Percentiles rank a stretch among this genome's conserved stretches.
phyloP scores from a whole-genome alignment of 2,888 invertebrate genomes.

The Lapara coniferarum region DNA sequence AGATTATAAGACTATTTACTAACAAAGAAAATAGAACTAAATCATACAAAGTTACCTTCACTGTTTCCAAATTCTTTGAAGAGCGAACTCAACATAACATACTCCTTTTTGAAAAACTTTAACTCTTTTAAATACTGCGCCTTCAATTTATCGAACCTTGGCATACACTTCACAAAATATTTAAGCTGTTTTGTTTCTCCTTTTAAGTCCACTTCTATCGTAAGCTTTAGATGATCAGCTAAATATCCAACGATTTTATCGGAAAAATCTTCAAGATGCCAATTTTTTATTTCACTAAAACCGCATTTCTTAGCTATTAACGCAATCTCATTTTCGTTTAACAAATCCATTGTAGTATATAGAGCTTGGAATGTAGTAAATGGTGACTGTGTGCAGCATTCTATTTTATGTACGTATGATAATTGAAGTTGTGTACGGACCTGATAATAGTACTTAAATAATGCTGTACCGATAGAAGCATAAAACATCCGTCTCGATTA shows the following conservation, averaged over 20 bases:
- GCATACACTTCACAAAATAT: conserved; percentile 85
- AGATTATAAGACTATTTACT: conserved; percentile 2
- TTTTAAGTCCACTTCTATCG: conserved; percentile 46
- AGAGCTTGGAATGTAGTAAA: neutral
- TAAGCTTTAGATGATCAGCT: conserved; percentile 68
- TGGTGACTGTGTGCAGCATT: conserved; percentile 8
- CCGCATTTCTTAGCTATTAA: conserved; percentile 52
- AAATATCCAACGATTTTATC: conserved; percentile 66
- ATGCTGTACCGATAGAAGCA: conserved; percentile 16
- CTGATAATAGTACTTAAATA: conserved; percentile 13
- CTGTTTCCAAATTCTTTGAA: conserved; percentile 57
- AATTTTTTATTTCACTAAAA: conserved; percentile 46
- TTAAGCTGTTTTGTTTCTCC: conserved; percentile 44
- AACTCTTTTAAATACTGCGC: conserved; percentile 61
- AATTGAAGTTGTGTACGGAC: neutral
- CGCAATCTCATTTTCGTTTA: conserved; percentile 55
- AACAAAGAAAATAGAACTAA: neutral
- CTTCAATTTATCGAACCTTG: conserved; percentile 77
- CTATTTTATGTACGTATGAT: conserved; percentile 18
- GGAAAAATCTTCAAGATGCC: conserved; percentile 55
- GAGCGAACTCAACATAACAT: conserved; percentile 59
- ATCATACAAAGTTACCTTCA: conserved; percentile 50
- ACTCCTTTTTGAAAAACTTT: conserved; percentile 67
- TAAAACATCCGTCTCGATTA: neutral
- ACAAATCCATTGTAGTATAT: conserved; percentile 52